These are phyloP conservation scores for Yponomeuta sedellus DNA, from an alignment of 2,888 invertebrate species.

Conservation along the genomic window DNA sequence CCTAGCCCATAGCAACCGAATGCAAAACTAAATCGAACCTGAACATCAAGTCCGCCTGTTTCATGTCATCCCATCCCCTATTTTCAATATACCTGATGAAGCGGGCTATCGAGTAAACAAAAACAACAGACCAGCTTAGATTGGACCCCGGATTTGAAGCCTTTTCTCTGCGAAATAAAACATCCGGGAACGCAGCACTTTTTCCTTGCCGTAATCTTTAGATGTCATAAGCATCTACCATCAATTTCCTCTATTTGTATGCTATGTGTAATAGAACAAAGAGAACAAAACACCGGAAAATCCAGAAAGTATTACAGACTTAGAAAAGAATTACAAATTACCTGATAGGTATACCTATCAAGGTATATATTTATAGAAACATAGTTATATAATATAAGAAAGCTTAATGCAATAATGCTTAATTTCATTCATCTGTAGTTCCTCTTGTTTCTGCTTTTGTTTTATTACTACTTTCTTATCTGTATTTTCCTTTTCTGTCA, in stretches of 20 bases:
- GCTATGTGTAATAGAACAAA: too few relatives aligned
- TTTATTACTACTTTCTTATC: too few relatives aligned
- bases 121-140: not conserved
- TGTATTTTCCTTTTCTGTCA: too few relatives aligned
- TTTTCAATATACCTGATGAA: constrained; percentile 55
- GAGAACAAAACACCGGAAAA: too few relatives aligned
- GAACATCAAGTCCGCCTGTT: constrained; percentile 64
- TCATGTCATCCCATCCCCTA: constrained; percentile 37
- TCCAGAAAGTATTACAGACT: too few relatives aligned
- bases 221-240: not conserved
- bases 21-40: constrained; percentile 59
- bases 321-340: too few relatives aligned
- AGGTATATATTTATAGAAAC: too few relatives aligned
- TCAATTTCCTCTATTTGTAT: not conserved
- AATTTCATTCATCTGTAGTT: too few relatives aligned
- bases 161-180: not conserved
- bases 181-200: not conserved
- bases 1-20: constrained; percentile 31
- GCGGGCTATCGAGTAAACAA: not conserved
- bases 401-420: too few relatives aligned
- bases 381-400: too few relatives aligned
- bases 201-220: not conserved
- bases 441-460: too few relatives aligned
- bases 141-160: not conserved
- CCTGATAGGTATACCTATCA: too few relatives aligned